A percentile compares a stretch with the other conserved stretches of the same genome.
Conservation (phyloP, 1,140 invertebrate species). For the Hydropsyche tenuis region DNA sequence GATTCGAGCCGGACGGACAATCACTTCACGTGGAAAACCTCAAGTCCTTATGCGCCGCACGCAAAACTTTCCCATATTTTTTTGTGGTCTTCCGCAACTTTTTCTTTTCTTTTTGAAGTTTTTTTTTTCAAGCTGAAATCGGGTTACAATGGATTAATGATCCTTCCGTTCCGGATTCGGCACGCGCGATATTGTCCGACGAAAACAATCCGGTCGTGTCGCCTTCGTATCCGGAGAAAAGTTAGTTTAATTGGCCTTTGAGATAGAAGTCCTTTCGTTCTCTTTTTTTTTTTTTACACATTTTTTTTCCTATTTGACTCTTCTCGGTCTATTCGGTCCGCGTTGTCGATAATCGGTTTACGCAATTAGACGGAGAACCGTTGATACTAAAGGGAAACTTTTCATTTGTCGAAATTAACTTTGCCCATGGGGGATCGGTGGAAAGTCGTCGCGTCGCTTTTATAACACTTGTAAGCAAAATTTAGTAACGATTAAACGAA, state of each 20-base stretch:
- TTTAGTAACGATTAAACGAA: too few species aligned
- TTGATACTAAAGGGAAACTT: conserved; percentile 6
- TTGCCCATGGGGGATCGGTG: too few species aligned
- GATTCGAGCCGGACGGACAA: neutral
- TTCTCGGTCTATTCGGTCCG: conserved; percentile 7
- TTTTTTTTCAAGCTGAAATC: neutral
- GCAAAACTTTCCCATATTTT: neutral
- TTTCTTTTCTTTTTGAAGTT: neutral
- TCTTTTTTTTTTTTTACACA: neutral
- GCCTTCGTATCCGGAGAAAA: neutral
- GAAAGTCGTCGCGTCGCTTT: too few species aligned
- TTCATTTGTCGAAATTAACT: neutral
- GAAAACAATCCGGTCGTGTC: conserved; percentile 8
- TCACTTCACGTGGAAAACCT: neutral
- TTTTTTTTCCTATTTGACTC: neutral
- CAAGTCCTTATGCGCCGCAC: neutral
- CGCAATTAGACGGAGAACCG: conserved; percentile 17
- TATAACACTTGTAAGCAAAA: too few species aligned
- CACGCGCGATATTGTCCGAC: conserved; percentile 2
- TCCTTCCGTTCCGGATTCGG: neutral
- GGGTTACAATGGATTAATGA: conserved; percentile 6
- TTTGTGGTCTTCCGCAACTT: neutral
- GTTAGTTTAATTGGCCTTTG: conserved; percentile 10
- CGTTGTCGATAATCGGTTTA: conserved; percentile 24
- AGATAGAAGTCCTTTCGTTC: neutral